Evolutionary conservation across 2,888 invertebrate species (phyloP), one percentile per base, ranked within the genome.

Genomic region (Philopedon plagiatum): DNA sequence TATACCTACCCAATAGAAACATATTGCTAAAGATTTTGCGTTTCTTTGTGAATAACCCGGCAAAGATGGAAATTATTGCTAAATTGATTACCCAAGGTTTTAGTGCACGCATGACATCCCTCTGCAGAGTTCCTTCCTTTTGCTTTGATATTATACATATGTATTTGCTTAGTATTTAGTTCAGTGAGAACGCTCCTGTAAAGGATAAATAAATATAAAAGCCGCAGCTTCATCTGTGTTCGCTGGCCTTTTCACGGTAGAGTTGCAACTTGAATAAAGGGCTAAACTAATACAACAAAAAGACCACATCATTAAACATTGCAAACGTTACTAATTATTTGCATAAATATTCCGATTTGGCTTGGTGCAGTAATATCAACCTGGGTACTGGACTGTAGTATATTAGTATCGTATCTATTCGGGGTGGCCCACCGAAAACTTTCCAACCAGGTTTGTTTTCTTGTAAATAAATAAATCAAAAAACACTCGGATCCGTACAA

Each of bases 41-140:
- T 54, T 29, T 29, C 51, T 2, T 29, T 13, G 13, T 29, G 29
- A 54, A 54, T 54, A n/a, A 54, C 51, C 51, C 51, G n/a, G n/a
- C n/a, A 18, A 23, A 54, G 29, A 54, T 29, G 51, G 13, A 54
- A 54, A 54, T 54, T 41, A 32, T 46, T 63, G 63, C 63, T 63
- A 44, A 41, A 58, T 46, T 54, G 29, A 54, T 18, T 65, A 74
- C 74, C 74, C 74, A 74, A 74, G 46, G 74, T 74, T 74, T 74
- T 74, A 74, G 74, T 62, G 57, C 57, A 63, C 56, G 63, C 63
- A 56, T 57, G 46, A 19, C 26, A 37, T 51, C 19, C 32, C 19
- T 63, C 13, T 54, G 63, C 63, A 54, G 51, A 37, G 11, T 18
- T 41, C 41, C 41, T 58, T 41, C 39, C 26, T 57, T 15, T 57